Conservation (phyloP, 2,113 vertebrate genomes). For the Excalfactoria chinensis region DNA sequence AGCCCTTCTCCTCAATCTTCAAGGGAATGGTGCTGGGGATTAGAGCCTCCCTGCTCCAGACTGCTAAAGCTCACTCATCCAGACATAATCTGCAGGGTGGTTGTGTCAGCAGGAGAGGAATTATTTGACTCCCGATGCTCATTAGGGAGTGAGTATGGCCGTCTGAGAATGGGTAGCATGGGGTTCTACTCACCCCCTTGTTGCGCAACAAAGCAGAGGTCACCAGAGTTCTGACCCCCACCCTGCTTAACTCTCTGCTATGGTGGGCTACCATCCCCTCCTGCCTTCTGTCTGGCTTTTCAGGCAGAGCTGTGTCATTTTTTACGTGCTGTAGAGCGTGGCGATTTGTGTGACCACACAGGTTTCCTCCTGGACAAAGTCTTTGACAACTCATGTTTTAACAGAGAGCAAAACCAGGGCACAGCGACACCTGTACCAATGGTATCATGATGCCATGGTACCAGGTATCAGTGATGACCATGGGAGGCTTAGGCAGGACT, state of each 20-base stretch:
- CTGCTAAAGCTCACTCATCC: background rate
- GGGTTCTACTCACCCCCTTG: rapidly evolving
- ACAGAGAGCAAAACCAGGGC: background rate
- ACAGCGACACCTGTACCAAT: background rate
- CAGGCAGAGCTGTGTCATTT: background rate
- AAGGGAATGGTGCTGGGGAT: rapidly evolving
- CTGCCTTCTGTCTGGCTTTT: background rate
- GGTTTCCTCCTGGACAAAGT: background rate
- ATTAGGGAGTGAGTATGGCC: background rate
- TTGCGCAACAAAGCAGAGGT: background rate
- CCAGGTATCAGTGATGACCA: background rate
- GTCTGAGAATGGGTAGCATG: background rate
- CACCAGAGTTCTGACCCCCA: rapidly evolving
- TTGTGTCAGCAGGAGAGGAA: background rate
- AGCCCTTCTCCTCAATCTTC: rapidly evolving
- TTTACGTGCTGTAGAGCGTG: rapidly evolving
- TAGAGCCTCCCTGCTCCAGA: background rate
- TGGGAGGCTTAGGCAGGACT: background rate
- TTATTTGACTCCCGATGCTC: background rate
- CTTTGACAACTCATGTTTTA: background rate
- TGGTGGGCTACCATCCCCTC: rapidly evolving
- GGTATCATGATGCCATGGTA: too few species aligned
- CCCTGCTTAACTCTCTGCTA: background rate
- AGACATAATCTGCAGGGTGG: rapidly evolving
- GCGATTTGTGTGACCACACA: background rate